phyloP scores from a whole-genome alignment of 2,797 vertebrate species.

The Karalla daura region DNA sequence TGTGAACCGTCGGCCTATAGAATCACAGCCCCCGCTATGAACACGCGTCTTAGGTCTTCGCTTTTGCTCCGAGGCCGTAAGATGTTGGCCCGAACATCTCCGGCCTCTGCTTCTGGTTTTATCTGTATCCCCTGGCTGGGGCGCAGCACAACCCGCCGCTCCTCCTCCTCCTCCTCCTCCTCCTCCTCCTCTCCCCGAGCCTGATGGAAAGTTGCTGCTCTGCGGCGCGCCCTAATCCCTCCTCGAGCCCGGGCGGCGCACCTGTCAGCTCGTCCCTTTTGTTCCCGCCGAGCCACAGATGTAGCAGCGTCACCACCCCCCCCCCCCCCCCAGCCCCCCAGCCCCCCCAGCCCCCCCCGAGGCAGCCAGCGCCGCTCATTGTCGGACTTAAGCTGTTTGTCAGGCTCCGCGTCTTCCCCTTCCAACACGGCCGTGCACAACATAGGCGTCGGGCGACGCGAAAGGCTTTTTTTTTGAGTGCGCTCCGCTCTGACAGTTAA shows the following conservation, averaged over 20 bases:
- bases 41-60: too few relatives aligned
- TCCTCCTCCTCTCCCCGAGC: background rate
- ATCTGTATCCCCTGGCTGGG: too few relatives aligned
- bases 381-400: constrained; percentile 33
- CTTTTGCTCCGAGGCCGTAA: too few relatives aligned
- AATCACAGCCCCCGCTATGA: too few relatives aligned
- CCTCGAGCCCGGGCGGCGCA: constrained; percentile 4
- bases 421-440: constrained; percentile 25
- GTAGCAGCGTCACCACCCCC: constrained; percentile 6
- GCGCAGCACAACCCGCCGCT: too few relatives aligned
- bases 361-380: constrained; percentile 20
- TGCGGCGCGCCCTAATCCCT: constrained; percentile 4
- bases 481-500: background rate
- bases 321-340: too few relatives aligned
- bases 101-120: too few relatives aligned
- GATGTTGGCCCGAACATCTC: too few relatives aligned
- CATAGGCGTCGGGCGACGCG: background rate
- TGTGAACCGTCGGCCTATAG: background rate
- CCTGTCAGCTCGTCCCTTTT: constrained; percentile 32
- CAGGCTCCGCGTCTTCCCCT: constrained; percentile 23
- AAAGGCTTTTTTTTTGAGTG: background rate
- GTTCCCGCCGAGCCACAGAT: constrained; percentile 27
- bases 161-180: too few relatives aligned
- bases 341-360: constrained; percentile 22
- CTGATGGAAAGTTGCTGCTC: constrained; percentile 7